Base-by-base conservation (phyloP, 1,140 invertebrate species). In the Stegodyphus mimosarum region DNA sequence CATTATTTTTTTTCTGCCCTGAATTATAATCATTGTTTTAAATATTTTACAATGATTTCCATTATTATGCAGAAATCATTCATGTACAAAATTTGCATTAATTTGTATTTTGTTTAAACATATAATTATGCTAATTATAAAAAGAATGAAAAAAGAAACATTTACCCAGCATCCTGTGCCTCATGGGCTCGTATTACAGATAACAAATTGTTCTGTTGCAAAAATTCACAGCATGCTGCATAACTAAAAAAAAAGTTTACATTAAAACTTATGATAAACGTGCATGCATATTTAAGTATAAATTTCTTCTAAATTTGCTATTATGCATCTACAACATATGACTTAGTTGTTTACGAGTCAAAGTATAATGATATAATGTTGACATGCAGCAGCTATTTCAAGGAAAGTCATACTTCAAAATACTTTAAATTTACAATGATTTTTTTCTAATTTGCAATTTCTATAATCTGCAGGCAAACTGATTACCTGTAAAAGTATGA, bases 161-260 rank as follows among this genome's bases (percentile, higher is more conserved):
- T 91, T 91, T 92, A 96, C 94, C 98, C 98, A 90, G 98, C 98
- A 94, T 99, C 99, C 93, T 99, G 98, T 91, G 99, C 99, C 94
- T 99, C 99, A 92, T 99, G 99, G 90, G 99, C 99, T 93, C 99
- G 94, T 91, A 99, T 99, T 92, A 99, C 99, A 90, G 98, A 99
- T 90, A 99, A 93, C 91, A 99, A 94, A 93, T 99, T 99, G 94
- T 99, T 99, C 92, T 98, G 98, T 93, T 99, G 98, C 90, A 99
- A 94, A 93, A 99, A 99, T 93, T 99, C 98, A 95, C 99, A 99
- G 94, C 98, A 99, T 89, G 98, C 98, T 92, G 97, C 97, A 94
- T 99, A 96, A 50, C 86, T 87, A 51, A 71, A 77, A 86, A 60
- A 49, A 50, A 9, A 52, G 48, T 2, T 60, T 10, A 60, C 55